A percentile compares a stretch with the other conserved stretches of the same genome.
phyloP scores from a whole-genome alignment of 2,797 vertebrate genomes.

The Diplodus puntazzo region DNA sequence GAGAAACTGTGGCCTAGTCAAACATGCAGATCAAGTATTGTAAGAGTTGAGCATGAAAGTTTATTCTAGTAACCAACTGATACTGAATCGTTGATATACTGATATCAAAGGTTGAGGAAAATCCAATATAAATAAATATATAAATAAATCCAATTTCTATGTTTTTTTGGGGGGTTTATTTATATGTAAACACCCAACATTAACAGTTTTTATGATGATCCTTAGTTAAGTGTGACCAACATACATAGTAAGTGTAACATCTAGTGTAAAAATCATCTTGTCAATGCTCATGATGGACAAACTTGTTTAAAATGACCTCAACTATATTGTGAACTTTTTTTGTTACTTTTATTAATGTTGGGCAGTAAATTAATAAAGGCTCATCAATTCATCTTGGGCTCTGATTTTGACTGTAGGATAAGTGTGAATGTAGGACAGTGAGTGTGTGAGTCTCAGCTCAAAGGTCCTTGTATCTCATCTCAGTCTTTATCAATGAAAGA shows the following conservation, averaged over 20 bases:
- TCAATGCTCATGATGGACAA: not conserved
- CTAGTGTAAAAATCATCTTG: not conserved
- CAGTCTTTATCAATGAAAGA: not conserved
- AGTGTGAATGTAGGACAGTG: not conserved
- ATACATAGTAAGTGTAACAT: not conserved
- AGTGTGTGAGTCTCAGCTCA: not conserved
- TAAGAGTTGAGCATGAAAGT: no score
- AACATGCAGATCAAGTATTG: no score
- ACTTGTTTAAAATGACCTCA: no score
- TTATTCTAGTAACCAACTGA: no score
- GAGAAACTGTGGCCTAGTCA: no score
- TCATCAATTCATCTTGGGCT: not conserved
- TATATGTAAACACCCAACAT: no score
- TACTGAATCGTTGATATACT: no score
- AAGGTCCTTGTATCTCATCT: not conserved
- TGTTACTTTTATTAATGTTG: not conserved
- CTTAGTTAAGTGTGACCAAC: no score
- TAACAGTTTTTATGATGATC: no score
- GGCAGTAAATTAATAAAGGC: no score
- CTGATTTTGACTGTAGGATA: not conserved
- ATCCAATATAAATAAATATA: not conserved
- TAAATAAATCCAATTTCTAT: not conserved
- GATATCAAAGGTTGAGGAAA: not conserved
- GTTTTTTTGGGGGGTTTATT: no score
- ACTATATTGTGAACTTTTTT: not conserved